A percentile compares a stretch with the other conserved stretches of the same genome.
Evolutionary conservation across 2,797 vertebrate species (phyloP).

Genomic region (Scyliorhinus canicula): DNA sequence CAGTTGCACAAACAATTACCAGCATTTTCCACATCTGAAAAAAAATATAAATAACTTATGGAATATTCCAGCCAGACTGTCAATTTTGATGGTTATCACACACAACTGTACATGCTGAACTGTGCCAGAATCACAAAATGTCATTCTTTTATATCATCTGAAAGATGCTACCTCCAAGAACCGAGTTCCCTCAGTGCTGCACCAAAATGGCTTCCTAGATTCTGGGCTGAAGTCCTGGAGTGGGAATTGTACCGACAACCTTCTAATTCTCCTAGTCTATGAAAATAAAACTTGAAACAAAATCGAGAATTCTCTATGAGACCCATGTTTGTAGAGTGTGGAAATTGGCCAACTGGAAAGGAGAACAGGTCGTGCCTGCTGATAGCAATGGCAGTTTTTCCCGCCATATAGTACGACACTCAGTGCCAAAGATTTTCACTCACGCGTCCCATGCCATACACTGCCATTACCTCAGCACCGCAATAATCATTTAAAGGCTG

Average conservation of each 20-base stretch:
- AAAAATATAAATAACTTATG: too few species aligned
- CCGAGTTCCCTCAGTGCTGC: not conserved
- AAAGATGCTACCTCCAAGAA: not conserved
- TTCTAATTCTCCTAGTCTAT: not conserved
- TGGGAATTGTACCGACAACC: not conserved
- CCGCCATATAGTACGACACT: too few species aligned
- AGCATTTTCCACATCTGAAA: too few species aligned
- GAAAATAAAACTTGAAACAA: not conserved
- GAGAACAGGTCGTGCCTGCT: too few species aligned
- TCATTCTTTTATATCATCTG: not conserved
- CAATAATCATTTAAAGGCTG: too few species aligned
- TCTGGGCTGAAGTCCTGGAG: not conserved
- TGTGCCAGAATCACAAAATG: not conserved
- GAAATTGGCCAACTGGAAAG: not conserved
- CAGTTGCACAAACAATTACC: too few species aligned
- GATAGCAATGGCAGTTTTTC: too few species aligned
- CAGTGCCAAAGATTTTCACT: too few species aligned
- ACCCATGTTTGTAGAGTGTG: not conserved
- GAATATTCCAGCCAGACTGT: too few species aligned
- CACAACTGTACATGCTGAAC: not conserved
- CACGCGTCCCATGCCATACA: too few species aligned
- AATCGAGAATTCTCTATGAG: not conserved
- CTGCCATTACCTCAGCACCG: too few species aligned
- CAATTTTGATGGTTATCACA: too few species aligned
- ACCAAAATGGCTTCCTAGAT: not conserved